Conservation (phyloP, 2,113 vertebrate genomes). For the Tauraco erythrolophus region DNA sequence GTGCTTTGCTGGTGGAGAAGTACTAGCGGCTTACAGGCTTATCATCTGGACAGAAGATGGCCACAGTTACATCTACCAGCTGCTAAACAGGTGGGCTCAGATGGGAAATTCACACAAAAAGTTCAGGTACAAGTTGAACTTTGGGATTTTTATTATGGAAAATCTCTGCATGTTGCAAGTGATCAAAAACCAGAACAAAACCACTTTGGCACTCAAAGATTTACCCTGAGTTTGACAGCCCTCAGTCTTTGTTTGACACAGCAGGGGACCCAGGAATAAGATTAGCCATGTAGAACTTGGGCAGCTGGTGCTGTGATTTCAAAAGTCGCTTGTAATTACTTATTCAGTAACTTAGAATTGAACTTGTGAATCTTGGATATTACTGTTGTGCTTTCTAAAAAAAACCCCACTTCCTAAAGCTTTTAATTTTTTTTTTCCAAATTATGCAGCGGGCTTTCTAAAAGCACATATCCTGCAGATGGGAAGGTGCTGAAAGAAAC, state of each 20-base stretch:
- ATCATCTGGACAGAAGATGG: conserved; percentile 84
- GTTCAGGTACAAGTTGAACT: conserved; percentile 83
- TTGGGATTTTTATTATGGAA: conserved; percentile 80
- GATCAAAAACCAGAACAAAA: conserved; percentile 86
- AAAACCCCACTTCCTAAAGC: not conserved
- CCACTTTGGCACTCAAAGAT: conserved; percentile 78
- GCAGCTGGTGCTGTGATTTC: conserved; percentile 82
- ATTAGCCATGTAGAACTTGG: conserved; percentile 83
- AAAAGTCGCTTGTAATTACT: conserved; percentile 78
- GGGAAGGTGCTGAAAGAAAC: conserved; percentile 76
- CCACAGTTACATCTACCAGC: conserved; percentile 85
- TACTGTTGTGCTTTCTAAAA: conserved; percentile 46
- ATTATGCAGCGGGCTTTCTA: conserved; percentile 75
- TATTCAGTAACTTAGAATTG: conserved; percentile 69
- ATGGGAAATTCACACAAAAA: conserved; percentile 72
- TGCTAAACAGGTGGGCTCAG: conserved; percentile 87
- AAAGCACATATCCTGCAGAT: conserved; percentile 68
- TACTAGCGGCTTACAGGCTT: conserved; percentile 79
- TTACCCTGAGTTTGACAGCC: conserved; percentile 75
- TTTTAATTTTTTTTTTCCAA: not conserved
- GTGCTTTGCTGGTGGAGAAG: conserved; percentile 80
- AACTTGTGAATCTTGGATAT: conserved; percentile 52
- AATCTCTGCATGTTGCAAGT: conserved; percentile 77
- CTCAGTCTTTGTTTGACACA: conserved; percentile 78
- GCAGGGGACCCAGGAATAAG: conserved; percentile 78